Percentiles rank a stretch among this genome's conserved stretches.
phyloP scores from a whole-genome alignment of 2,888 invertebrate species.

The Amiota minor region DNA sequence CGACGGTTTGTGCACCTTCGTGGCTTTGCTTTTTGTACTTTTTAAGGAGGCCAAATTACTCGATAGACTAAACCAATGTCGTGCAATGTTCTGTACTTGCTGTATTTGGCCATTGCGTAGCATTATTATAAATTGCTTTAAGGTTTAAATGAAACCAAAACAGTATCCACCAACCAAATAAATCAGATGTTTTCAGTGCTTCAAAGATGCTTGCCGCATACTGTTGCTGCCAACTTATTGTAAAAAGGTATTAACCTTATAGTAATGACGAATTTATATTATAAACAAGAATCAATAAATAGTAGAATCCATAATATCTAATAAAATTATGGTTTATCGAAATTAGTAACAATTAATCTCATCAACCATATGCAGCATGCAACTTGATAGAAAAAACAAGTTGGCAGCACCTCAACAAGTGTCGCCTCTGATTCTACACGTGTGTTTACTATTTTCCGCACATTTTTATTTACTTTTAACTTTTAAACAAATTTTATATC shows the following conservation, averaged over 20 bases:
- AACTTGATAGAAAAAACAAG: neutral
- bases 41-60: constrained; percentile 39
- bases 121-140: constrained; percentile 41
- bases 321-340: no score
- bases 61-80: constrained; percentile 34
- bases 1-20: constrained; percentile 3
- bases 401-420: neutral
- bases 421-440: constrained; percentile 49
- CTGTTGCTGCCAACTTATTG: no score
- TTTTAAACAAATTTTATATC: constrained; percentile 30
- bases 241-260: no score
- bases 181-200: no score
- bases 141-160: no score
- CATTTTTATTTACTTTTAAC: constrained; percentile 21
- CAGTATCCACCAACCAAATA: no score
- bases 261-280: no score
- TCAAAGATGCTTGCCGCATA: no score
- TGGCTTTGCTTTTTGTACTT: constrained; percentile 22
- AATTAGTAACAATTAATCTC: no score
- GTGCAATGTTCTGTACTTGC: constrained; percentile 40
- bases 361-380: no score
- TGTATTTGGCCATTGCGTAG: constrained; percentile 47
- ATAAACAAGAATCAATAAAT: no score
- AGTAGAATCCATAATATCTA: no score
- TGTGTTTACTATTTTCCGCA: constrained; percentile 40